phyloP scores from a whole-genome alignment of 1,140 invertebrate genomes.

The Magallana ariakensis region DNA sequence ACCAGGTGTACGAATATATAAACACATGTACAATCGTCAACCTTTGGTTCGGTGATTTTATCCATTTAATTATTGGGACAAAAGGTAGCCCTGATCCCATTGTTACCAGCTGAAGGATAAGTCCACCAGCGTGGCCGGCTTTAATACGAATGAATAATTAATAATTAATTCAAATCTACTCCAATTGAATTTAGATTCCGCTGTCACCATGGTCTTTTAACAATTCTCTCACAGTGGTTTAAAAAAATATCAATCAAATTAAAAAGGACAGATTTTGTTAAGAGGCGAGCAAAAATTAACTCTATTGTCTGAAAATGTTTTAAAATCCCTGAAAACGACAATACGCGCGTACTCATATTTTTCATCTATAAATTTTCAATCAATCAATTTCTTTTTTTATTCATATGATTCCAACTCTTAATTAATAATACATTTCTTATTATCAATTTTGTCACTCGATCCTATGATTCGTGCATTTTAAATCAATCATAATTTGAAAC shows the following conservation, averaged over 20 bases:
- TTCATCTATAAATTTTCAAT: too few species aligned
- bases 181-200: background rate
- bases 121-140: background rate
- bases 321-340: background rate
- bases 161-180: slow-evolving; percentile 11
- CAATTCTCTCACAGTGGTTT: background rate
- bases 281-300: too few species aligned
- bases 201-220: background rate
- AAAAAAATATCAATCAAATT: background rate
- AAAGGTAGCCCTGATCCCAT: background rate
- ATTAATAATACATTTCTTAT: too few species aligned
- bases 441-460: too few species aligned
- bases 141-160: background rate
- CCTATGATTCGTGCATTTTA: too few species aligned
- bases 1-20: background rate
- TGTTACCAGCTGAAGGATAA: background rate
- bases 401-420: too few species aligned
- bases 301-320: background rate
- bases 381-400: too few species aligned
- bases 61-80: slow-evolving; percentile 31
- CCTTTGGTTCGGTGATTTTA: slow-evolving; percentile 6
- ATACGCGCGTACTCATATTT: too few species aligned
- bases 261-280: too few species aligned
- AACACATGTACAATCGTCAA: background rate
- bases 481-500: too few species aligned